Evolutionary conservation across 1,140 invertebrate species (phyloP).

Genomic region (Trachymyrmex septentrionalis): DNA sequence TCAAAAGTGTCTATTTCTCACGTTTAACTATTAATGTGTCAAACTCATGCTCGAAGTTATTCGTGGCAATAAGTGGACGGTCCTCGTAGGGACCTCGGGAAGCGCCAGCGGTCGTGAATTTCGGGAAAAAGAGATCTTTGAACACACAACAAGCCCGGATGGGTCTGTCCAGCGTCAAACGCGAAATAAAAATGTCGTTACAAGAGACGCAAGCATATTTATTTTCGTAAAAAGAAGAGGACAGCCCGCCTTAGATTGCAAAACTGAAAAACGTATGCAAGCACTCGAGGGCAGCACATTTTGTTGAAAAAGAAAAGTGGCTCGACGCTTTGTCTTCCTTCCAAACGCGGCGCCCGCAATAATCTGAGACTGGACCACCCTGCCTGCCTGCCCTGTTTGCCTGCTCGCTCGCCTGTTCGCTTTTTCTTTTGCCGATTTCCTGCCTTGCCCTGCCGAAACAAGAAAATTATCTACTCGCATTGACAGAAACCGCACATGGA

Average conservation of each 20-base stretch:
- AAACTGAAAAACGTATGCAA: background rate
- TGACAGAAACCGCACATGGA: conserved; percentile 47
- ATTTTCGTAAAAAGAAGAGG: background rate
- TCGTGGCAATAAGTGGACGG: conserved; percentile 17
- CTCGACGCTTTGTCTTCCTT: conserved; percentile 65
- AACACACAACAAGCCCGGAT: conserved; percentile 32
- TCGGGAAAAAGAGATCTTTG: conserved; percentile 13
- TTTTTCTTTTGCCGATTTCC: conserved; percentile 17
- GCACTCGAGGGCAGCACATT: background rate
- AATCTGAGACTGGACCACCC: conserved; percentile 70
- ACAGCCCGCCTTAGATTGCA: background rate
- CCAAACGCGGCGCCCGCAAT: conserved; percentile 69
- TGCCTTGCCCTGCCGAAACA: conserved; percentile 12
- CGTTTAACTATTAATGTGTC: conserved; percentile 71
- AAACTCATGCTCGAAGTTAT: conserved; percentile 64
- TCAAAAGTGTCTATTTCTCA: conserved; percentile 70
- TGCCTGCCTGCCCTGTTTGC: conserved; percentile 24
- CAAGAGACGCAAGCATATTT: conserved; percentile 42
- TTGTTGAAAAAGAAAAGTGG: conserved; percentile 20
- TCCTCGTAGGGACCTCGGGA: background rate
- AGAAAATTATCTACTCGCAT: conserved; percentile 14
- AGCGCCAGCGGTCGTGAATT: conserved; percentile 22
- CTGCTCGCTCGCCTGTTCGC: background rate
- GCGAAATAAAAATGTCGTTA: conserved; percentile 66
- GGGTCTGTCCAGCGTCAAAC: conserved; percentile 28